A percentile compares a stretch with the other conserved stretches of the same genome.
Conservation (phyloP, 35 echinoderm and acorn worm species). For the Apostichopus parvimensis region DNA sequence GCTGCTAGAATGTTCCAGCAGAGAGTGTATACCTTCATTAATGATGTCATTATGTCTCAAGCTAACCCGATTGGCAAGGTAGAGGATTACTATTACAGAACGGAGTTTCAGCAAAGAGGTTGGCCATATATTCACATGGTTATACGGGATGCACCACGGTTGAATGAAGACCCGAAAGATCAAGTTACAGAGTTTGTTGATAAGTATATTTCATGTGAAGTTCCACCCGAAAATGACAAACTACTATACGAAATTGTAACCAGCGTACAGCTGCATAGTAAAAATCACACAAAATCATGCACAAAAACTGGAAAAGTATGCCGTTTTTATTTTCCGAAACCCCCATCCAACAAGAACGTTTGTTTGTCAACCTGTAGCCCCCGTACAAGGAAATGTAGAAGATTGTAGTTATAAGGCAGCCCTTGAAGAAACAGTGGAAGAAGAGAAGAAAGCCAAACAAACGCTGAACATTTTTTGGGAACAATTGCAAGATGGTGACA, state of each 20-base stretch:
- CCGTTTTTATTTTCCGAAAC: slow-evolving; percentile 80
- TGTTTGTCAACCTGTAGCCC: slow-evolving; percentile 30
- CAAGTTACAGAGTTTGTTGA: slow-evolving; percentile 61
- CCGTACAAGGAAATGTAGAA: too few species aligned
- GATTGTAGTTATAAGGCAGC: not conserved
- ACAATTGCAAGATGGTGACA: slow-evolving; percentile 20
- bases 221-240: slow-evolving; percentile 57
- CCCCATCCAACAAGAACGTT: slow-evolving; percentile 65
- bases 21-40: slow-evolving; percentile 59
- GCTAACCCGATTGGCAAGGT: slow-evolving; percentile 51
- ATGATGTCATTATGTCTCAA: slow-evolving; percentile 58
- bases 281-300: slow-evolving; percentile 83
- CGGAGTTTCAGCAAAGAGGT: slow-evolving; percentile 69
- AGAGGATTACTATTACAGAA: slow-evolving; percentile 73
- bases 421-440: not conserved
- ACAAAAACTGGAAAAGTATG: slow-evolving; percentile 72
- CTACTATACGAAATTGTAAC: slow-evolving; percentile 76
- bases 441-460: slow-evolving; percentile 29
- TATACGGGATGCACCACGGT: slow-evolving; percentile 58
- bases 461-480: not conserved
- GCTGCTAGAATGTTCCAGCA: slow-evolving; percentile 69
- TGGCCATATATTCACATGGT: slow-evolving; percentile 61
- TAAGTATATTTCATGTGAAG: slow-evolving; percentile 59
- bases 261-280: slow-evolving; percentile 61
- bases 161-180: slow-evolving; percentile 32